Conservation (phyloP, 1,140 invertebrate species). For the Drosophila sechellia region DNA sequence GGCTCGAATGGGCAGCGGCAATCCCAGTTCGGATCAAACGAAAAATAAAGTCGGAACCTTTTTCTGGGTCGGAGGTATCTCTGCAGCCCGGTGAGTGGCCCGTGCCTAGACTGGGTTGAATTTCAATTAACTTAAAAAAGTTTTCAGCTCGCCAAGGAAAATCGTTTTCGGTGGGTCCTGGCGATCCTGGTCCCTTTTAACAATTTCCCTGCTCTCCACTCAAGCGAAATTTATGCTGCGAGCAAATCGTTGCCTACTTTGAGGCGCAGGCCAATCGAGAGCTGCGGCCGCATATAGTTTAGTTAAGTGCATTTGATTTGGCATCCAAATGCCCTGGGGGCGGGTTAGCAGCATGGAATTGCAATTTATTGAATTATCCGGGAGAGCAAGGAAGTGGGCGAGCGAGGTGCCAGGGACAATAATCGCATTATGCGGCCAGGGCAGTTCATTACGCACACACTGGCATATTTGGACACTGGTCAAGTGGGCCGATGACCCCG, state of each 20-base stretch:
- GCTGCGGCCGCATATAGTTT: conserved; percentile 61
- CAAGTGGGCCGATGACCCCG: conserved; percentile 48
- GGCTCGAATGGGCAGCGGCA: not conserved
- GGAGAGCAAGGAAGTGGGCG: not conserved
- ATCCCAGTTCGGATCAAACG: conserved; percentile 36
- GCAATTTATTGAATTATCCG: conserved; percentile 76
- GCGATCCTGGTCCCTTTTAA: conserved; percentile 40
- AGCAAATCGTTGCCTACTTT: conserved; percentile 62
- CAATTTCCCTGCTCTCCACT: conserved; percentile 42
- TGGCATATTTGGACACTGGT: conserved; percentile 26
- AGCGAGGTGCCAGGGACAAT: conserved; percentile 57
- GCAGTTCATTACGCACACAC: conserved; percentile 39
- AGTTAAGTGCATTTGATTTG: conserved; percentile 82
- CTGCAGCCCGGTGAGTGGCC: not conserved
- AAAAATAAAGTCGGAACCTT: conserved; percentile 41
- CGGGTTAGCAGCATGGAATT: conserved; percentile 60
- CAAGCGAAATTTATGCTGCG: conserved; percentile 41
- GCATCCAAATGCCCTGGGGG: conserved; percentile 35
- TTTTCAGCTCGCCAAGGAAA: conserved; percentile 21
- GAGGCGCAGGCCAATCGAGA: conserved; percentile 11
- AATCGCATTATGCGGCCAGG: conserved; percentile 67
- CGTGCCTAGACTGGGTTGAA: conserved; percentile 13
- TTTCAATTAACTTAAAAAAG: conserved; percentile 82
- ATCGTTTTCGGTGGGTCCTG: conserved; percentile 25
- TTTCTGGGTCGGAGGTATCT: conserved; percentile 10